Base-by-base conservation (phyloP, 2,113 vertebrate genomes). In the Microcebus murinus region DNA sequence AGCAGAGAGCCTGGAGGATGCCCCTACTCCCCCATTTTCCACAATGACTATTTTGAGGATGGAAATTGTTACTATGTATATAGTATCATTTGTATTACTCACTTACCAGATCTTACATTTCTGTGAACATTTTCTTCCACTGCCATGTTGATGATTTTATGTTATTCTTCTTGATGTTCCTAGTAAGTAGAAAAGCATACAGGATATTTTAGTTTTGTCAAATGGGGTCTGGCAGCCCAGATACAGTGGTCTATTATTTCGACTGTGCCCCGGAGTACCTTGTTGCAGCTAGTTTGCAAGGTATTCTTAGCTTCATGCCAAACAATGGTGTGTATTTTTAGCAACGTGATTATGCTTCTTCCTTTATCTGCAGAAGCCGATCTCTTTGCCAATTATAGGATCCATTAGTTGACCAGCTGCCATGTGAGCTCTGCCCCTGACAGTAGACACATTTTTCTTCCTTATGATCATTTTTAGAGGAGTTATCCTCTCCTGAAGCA, bases 281-380 rank as follows among this genome's bases (percentile, higher is more conserved):
- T 39, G 27, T 45, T 2, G 2, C 55, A 83, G 86, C 17, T 25
- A 15, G 50, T 85, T 27, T 68, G 45, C 50, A 59, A 88, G 82
- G 20, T 57, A n/a, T 87, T 91, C 81, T 94, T 73, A 91, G 95
- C 82, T 70, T 95, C 36, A 6, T 31, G 77, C 74, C 74, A 52
- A 94, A 87, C 52, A 18, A 45, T 9, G 31, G 12, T 39, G 39
- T 4, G 4, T 95, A 85, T 89, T 96, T 95, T 96, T 96, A 94
- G 90, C 90, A 90, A 59, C 21, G 12, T 7, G 45, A 80, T 95
- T 63, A 48, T 34, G 39, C 45, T n/a, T 71, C 71, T 77, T 93
- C 68, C 92, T 90, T 81, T 52, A 70, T 90, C 87, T 67, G 36
- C 65, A 96, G 63, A 83, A 85, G 83, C 42, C 4, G 1, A 39